Evolutionary conservation across 2,113 vertebrate genomes (phyloP).

Genomic region (Antidorcas marsupialis): DNA sequence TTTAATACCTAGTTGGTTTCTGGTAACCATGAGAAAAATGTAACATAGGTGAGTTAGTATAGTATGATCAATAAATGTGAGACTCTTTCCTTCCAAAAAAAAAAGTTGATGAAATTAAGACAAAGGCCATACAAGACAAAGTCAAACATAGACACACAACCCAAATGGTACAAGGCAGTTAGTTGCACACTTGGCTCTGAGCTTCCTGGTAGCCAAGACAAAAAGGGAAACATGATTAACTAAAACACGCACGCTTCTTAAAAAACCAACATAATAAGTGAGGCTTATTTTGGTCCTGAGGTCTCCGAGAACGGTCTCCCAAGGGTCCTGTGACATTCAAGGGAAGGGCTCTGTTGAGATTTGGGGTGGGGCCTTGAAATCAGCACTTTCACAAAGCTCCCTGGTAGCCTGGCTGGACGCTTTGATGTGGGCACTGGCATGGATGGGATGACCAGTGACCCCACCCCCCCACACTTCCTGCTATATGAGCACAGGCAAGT

Average conservation of each 20-base stretch:
- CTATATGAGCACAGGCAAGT: not conserved
- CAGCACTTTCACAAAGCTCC: not conserved
- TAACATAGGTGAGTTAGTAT: not conserved
- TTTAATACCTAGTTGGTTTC: not conserved
- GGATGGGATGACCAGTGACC: not conserved
- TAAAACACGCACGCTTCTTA: not conserved
- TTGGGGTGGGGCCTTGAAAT: too few species aligned
- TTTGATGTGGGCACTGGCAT: rapidly evolving
- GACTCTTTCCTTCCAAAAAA: not conserved
- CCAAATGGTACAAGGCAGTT: rapidly evolving
- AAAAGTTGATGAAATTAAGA: not conserved
- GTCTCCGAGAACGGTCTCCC: not conserved
- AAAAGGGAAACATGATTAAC: not conserved
- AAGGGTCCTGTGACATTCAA: rapidly evolving
- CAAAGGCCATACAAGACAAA: not conserved
- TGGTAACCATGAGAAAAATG: not conserved
- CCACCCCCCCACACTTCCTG: rapidly evolving
- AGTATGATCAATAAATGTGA: not conserved
- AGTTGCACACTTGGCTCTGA: not conserved
- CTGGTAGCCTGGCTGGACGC: not conserved
- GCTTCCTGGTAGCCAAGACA: not conserved
- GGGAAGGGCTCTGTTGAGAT: not conserved
- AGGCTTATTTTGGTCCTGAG: not conserved
- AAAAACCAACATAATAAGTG: not conserved
- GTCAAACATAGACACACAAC: not conserved